phyloP scores from a whole-genome alignment of 1,140 invertebrate genomes.

The Varroa destructor region DNA sequence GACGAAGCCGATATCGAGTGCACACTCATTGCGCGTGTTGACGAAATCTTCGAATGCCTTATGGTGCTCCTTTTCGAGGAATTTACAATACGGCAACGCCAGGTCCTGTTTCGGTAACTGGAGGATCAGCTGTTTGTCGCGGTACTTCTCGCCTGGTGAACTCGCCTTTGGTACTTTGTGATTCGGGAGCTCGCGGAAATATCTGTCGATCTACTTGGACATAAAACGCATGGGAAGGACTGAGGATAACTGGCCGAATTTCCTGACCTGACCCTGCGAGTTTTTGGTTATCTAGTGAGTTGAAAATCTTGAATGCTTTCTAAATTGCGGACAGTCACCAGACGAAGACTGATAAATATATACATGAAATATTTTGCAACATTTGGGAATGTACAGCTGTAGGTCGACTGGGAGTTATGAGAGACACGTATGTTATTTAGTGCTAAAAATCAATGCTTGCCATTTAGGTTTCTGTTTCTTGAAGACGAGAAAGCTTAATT shows the following conservation, averaged over 20 bases:
- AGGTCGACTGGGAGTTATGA: too few relatives aligned
- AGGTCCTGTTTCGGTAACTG: constrained; percentile 91
- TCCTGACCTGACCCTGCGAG: constrained; percentile 39
- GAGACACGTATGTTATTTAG: too few relatives aligned
- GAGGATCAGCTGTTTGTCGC: constrained; percentile 65
- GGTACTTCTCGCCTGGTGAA: constrained; percentile 58
- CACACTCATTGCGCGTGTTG: constrained; percentile 77
- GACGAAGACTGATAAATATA: background rate
- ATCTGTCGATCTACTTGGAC: constrained; percentile 48
- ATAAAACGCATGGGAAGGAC: constrained; percentile 29
- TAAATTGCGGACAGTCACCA: background rate
- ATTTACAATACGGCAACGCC: constrained; percentile 70
- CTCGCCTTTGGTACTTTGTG: constrained; percentile 61
- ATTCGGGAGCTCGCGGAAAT: constrained; percentile 58
- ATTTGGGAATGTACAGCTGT: too few relatives aligned
- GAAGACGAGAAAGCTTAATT: too few relatives aligned
- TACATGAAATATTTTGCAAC: too few relatives aligned
- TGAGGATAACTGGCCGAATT: constrained; percentile 23
- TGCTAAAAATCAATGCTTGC: too few relatives aligned
- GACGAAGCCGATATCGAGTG: constrained; percentile 76
- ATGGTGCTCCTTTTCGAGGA: constrained; percentile 57
- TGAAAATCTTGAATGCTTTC: constrained; percentile 8
- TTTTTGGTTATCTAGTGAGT: constrained; percentile 34
- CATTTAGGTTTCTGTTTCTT: background rate
- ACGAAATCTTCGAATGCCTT: constrained; percentile 76